Evolutionary conservation across 2,888 invertebrate species (phyloP).

Genomic region (Scaptomyza tumidula): DNA sequence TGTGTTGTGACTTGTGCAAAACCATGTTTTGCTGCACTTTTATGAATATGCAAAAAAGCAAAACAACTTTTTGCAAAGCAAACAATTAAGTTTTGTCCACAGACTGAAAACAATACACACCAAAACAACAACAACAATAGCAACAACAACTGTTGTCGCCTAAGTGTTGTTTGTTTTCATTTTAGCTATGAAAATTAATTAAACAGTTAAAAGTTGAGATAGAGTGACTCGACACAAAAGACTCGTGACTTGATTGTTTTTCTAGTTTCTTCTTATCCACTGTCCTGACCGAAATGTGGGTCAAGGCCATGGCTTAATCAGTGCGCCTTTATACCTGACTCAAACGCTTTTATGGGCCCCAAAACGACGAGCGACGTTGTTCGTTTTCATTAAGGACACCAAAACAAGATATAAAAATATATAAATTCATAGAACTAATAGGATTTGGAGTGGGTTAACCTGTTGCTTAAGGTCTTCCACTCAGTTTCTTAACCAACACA

Average conservation of each 20-base stretch:
- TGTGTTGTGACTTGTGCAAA: conserved; percentile 7
- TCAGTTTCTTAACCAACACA: conserved; percentile 17
- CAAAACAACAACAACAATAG: background rate
- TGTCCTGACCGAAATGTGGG: conserved; percentile 52
- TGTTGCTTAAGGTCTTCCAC: conserved; percentile 70
- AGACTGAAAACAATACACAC: conserved; percentile 9
- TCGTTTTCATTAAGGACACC: conserved; percentile 42
- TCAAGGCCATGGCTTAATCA: conserved; percentile 73
- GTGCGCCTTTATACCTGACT: conserved; percentile 50
- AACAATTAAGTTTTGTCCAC: conserved; percentile 67
- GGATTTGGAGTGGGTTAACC: conserved; percentile 48
- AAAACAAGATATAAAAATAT: conserved; percentile 26
- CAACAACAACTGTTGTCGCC: conserved; percentile 8
- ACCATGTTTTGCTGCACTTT: conserved; percentile 18
- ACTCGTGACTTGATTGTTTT: conserved; percentile 38
- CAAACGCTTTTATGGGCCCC: conserved; percentile 43
- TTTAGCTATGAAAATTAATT: conserved; percentile 39
- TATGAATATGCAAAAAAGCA: conserved; percentile 60
- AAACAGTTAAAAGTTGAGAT: conserved; percentile 30
- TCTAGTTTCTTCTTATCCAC: background rate
- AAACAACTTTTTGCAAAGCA: conserved; percentile 46
- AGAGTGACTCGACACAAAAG: conserved; percentile 48
- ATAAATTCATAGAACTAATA: conserved; percentile 21
- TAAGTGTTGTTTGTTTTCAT: conserved; percentile 4
- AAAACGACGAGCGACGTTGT: conserved; percentile 21